phyloP scores from a whole-genome alignment of 2,797 vertebrate genomes.

The Coreius guichenoti region DNA sequence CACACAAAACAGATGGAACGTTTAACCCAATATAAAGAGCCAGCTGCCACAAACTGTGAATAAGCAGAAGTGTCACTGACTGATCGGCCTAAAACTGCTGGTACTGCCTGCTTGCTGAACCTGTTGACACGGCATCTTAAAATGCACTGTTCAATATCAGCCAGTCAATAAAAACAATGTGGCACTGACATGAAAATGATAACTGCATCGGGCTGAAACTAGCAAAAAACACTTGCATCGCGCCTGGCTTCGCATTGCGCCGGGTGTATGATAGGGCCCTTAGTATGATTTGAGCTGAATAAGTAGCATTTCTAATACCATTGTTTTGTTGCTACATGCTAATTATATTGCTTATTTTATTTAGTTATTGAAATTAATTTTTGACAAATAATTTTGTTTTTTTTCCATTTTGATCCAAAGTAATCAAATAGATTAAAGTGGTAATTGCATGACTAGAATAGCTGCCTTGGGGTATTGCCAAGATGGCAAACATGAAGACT shows the following conservation, averaged over 20 bases:
- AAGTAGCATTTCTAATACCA: neutral
- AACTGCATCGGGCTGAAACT: too few relatives aligned
- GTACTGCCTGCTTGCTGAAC: neutral
- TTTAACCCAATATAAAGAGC: neutral
- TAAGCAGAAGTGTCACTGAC: slow-evolving; percentile 1
- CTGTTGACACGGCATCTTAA: neutral
- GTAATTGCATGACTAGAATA: neutral
- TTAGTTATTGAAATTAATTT: neutral
- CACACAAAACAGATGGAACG: neutral
- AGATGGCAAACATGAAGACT: neutral
- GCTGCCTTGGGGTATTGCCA: neutral
- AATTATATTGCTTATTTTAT: neutral
- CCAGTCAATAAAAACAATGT: neutral
- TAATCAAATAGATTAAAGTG: neutral
- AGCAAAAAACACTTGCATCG: too few relatives aligned
- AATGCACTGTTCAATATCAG: neutral
- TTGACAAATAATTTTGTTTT: neutral
- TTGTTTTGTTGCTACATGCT: neutral
- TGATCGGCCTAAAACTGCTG: neutral
- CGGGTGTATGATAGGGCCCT: too few relatives aligned
- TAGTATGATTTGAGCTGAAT: neutral
- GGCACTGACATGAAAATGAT: too few relatives aligned
- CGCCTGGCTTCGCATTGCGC: too few relatives aligned
- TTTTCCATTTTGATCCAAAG: neutral
- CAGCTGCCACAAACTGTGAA: neutral